Evolutionary conservation across 2,888 invertebrate genomes (phyloP).

Genomic region (Drosophila ustulata): DNA sequence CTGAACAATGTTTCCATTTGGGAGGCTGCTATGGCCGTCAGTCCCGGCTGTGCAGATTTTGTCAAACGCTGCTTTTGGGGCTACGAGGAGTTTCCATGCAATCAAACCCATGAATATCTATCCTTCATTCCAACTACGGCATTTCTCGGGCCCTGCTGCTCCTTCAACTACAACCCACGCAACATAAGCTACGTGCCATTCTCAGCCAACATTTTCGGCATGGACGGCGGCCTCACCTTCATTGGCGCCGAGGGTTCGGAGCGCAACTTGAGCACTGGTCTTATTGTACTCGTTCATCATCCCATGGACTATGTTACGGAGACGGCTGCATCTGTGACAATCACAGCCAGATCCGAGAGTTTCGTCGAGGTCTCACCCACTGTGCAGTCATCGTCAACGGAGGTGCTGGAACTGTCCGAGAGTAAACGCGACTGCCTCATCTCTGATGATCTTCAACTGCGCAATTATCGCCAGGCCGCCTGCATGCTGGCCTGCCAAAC

Average conservation of each 20-base stretch:
- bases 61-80: slow-evolving; percentile 84
- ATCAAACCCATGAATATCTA: slow-evolving; percentile 80
- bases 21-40: slow-evolving; percentile 80
- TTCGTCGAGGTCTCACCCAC: slow-evolving; percentile 84
- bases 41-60: slow-evolving; percentile 83
- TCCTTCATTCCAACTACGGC: slow-evolving; percentile 83
- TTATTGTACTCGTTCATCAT: slow-evolving; percentile 84
- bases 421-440: slow-evolving; percentile 83
- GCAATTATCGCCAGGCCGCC: slow-evolving; percentile 82
- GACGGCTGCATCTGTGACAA: slow-evolving; percentile 81
- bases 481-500: slow-evolving; percentile 82
- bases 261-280: slow-evolving; percentile 81
- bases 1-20: slow-evolving; percentile 82
- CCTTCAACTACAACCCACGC: slow-evolving; percentile 84
- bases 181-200: slow-evolving; percentile 83
- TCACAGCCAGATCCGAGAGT: slow-evolving; percentile 83
- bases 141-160: slow-evolving; percentile 83
- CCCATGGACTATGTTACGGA: slow-evolving; percentile 84
- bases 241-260: slow-evolving; percentile 84
- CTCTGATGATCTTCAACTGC: slow-evolving; percentile 78
- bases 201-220: slow-evolving; percentile 83
- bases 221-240: slow-evolving; percentile 82
- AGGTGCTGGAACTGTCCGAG: slow-evolving; percentile 82
- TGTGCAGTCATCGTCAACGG: slow-evolving; percentile 81
- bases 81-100: slow-evolving; percentile 79